phyloP scores from a whole-genome alignment of 2,888 invertebrate species.

The Timema podura region DNA sequence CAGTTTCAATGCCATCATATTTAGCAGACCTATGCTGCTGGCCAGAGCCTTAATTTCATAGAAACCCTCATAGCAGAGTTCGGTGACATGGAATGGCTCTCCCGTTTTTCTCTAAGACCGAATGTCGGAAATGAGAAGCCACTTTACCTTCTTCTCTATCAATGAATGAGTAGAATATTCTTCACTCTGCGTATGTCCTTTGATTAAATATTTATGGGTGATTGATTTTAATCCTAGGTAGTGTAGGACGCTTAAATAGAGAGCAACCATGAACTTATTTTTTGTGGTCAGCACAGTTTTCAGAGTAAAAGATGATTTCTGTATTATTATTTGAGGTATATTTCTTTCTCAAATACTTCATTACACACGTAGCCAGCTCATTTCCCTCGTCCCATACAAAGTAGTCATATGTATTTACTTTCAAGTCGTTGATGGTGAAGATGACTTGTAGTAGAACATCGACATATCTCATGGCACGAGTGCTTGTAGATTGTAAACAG shows the following conservation, averaged over 20 bases:
- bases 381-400: slow-evolving; percentile 1
- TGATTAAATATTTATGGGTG: neutral
- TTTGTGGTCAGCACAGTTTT: neutral
- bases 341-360: neutral
- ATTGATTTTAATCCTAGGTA: neutral
- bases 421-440: slow-evolving; percentile 8
- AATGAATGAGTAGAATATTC: too few relatives aligned
- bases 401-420: neutral
- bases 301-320: neutral
- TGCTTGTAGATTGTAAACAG: neutral
- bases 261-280: neutral
- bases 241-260: neutral
- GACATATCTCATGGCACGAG: neutral
- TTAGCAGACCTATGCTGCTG: neutral
- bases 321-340: neutral
- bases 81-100: neutral
- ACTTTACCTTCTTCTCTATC: too few relatives aligned
- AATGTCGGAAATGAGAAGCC: neutral
- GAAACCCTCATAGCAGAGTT: neutral
- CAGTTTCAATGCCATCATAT: neutral
- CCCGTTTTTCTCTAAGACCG: neutral
- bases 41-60: neutral
- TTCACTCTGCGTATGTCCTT: neutral
- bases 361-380: neutral
- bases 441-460: neutral